These are phyloP conservation scores for Catamblyrhynchus diadema DNA, from an alignment of 2,797 vertebrate species.

Conservation along the genomic window DNA sequence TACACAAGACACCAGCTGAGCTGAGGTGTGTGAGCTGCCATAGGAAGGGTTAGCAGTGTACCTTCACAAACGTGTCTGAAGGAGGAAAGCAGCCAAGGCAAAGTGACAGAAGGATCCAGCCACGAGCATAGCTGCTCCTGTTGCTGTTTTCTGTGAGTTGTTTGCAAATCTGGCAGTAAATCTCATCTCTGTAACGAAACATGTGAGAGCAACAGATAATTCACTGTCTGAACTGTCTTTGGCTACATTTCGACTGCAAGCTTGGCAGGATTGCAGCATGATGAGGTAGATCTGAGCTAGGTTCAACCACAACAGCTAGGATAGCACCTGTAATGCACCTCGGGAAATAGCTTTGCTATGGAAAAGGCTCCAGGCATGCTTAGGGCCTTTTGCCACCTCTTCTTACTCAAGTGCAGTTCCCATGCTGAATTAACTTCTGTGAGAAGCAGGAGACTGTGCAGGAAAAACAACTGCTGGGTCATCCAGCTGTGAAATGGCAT, in stretches of 20 bases:
- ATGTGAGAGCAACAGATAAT: not conserved
- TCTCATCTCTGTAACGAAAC: slow-evolving; percentile 87
- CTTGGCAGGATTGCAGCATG: not conserved
- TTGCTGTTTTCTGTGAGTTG: slow-evolving; percentile 89
- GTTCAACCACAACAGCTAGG: not conserved
- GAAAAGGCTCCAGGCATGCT: not conserved
- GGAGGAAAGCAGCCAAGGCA: slow-evolving; percentile 95
- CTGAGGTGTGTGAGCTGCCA: not conserved
- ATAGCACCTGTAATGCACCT: not conserved
- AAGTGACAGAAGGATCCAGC: slow-evolving; percentile 94
- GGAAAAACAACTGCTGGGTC: not conserved
- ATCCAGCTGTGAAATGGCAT: not conserved
- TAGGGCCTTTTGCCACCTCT: not conserved
- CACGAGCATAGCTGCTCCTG: slow-evolving; percentile 84
- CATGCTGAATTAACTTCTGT: not conserved
- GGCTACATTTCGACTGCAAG: not conserved
- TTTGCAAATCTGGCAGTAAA: slow-evolving; percentile 99
- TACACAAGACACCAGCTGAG: not conserved
- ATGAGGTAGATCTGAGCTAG: not conserved
- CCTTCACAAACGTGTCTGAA: slow-evolving; percentile 84
- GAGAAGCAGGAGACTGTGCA: not conserved
- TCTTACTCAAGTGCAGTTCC: not conserved
- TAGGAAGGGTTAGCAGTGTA: slow-evolving; percentile 34
- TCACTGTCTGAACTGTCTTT: not conserved
- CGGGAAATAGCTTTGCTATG: not conserved